phyloP scores from a whole-genome alignment of 2,113 vertebrate species.

The Neopipo cinnamomea region DNA sequence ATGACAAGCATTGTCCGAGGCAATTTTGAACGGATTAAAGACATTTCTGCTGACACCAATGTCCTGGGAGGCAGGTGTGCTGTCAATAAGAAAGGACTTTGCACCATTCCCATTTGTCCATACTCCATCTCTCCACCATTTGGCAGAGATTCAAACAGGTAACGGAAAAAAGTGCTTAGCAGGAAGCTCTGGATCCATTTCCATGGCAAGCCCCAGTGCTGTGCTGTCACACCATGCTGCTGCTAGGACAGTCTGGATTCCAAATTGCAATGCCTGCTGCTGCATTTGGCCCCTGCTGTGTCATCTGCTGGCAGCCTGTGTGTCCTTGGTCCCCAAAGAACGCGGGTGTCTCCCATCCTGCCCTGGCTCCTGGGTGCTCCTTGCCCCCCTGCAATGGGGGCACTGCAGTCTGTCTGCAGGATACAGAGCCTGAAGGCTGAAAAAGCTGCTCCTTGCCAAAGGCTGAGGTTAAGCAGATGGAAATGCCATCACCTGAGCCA shows the following conservation, averaged over 20 bases:
- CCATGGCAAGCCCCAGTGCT: neutral
- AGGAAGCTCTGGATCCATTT: neutral
- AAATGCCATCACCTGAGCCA: neutral
- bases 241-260: neutral
- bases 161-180: neutral
- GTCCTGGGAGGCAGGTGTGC: neutral
- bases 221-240: neutral
- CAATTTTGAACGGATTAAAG: neutral
- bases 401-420: neutral
- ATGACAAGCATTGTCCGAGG: accelerated
- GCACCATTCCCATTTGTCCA: neutral
- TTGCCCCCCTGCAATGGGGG: accelerated
- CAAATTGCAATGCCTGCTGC: neutral
- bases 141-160: neutral
- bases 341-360: accelerated
- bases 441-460: neutral
- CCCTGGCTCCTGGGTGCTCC: neutral
- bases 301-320: neutral
- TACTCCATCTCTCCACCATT: neutral
- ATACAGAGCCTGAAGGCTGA: neutral
- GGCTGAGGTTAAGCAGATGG: neutral
- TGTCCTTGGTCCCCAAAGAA: neutral
- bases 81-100: neutral
- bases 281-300: neutral
- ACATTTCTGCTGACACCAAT: neutral